These are phyloP conservation scores for Thera obeliscata DNA, from an alignment of 2,888 invertebrate species.

Conservation along the genomic window DNA sequence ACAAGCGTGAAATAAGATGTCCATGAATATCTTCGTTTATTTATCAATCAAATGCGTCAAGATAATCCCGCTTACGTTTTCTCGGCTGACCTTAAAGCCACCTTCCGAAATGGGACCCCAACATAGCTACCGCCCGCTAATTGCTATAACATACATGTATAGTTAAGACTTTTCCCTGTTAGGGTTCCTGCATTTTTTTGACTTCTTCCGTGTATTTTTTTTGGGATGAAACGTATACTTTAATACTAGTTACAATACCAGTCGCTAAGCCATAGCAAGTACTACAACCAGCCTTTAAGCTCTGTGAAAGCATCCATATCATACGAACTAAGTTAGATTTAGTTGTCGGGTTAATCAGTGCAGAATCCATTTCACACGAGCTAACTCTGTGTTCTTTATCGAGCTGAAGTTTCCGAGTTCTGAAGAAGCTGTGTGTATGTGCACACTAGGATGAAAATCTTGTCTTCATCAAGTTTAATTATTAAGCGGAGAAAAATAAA, in stretches of 20 bases:
- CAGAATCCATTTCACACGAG: conserved; percentile 31
- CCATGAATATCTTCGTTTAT: no score
- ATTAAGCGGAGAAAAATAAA: no score
- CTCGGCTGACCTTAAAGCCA: not conserved
- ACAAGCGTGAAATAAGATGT: no score
- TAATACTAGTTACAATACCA: no score
- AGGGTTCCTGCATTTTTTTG: no score
- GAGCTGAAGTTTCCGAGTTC: conserved; percentile 22
- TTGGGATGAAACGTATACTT: no score
- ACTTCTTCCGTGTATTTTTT: no score
- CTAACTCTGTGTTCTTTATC: conserved; percentile 25
- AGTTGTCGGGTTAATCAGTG: conserved; percentile 24
- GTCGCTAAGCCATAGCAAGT: no score
- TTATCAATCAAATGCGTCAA: not conserved
- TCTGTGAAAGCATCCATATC: not conserved
- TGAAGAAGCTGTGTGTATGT: conserved; percentile 19
- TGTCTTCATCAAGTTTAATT: not conserved
- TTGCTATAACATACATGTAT: no score
- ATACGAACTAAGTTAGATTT: not conserved
- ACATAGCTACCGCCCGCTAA: no score
- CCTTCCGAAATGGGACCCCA: not conserved
- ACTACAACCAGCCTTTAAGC: not conserved
- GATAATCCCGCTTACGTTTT: not conserved
- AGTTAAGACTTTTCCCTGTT: no score
- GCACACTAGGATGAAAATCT: conserved; percentile 10